phyloP scores from a whole-genome alignment of 92 coral and sea anemone species.

The Phenganax subtilis region DNA sequence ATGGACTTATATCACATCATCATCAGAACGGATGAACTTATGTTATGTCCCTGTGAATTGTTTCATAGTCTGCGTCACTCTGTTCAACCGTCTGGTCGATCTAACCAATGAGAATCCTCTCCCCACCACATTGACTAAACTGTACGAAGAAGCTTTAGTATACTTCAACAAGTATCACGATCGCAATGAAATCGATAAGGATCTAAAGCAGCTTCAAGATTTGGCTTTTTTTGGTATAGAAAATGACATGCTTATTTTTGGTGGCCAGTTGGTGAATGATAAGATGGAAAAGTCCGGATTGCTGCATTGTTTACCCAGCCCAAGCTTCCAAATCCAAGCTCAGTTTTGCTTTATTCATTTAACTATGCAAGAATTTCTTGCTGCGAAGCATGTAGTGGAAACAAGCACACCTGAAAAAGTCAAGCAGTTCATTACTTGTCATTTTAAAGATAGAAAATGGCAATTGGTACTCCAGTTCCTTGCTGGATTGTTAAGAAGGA shows the following conservation, averaged over 20 bases:
- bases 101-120: neutral
- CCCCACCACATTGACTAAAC: conserved; percentile 8
- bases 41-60: conserved; percentile 61
- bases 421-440: neutral
- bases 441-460: neutral
- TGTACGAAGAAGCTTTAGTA: neutral
- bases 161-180: neutral
- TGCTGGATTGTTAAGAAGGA: conserved; percentile 12
- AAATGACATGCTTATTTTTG: neutral
- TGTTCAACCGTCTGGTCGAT: neutral
- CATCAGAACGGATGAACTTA: conserved; percentile 38
- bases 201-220: neutral
- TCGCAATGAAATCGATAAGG: neutral
- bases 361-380: conserved; percentile 31
- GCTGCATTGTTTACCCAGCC: neutral
- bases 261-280: neutral
- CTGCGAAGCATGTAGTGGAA: neutral
- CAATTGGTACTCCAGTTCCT: conserved; percentile 18
- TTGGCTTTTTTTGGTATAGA: conserved; percentile 19
- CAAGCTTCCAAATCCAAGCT: neutral
- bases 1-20: neutral
- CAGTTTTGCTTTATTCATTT: conserved; percentile 19
- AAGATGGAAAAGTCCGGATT: neutral
- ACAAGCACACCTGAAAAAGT: neutral
- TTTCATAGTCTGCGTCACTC: conserved; percentile 37